These are phyloP conservation scores for Pelecanus crispus DNA, from an alignment of 2,113 vertebrate genomes.

Conservation along the genomic window DNA sequence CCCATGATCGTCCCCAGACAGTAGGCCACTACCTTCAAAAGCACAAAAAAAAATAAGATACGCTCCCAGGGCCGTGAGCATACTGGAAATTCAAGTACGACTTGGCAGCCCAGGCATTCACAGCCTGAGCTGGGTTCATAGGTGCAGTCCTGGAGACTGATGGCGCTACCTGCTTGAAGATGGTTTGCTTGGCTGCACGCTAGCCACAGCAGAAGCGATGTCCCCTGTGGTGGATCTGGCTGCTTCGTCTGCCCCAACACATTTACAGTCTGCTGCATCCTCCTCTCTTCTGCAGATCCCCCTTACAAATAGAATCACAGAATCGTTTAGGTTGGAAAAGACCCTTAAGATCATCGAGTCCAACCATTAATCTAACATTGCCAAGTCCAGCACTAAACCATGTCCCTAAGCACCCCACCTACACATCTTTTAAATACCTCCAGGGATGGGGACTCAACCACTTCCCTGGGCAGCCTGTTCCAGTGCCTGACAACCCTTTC, in stretches of 20 bases:
- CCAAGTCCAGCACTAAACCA: too few relatives aligned
- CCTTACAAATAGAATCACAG: too few relatives aligned
- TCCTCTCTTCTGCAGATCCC: background rate
- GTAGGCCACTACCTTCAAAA: background rate
- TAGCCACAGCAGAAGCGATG: background rate
- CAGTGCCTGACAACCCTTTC: too few relatives aligned
- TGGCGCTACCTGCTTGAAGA: background rate
- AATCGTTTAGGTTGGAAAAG: too few relatives aligned
- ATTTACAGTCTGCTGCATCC: background rate
- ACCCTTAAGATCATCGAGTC: too few relatives aligned
- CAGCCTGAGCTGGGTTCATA: background rate
- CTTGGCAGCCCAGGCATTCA: background rate
- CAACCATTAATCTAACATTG: too few relatives aligned
- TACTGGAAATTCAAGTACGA: background rate
- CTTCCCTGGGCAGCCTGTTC: too few relatives aligned
- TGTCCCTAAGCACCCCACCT: too few relatives aligned
- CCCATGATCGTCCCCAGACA: background rate
- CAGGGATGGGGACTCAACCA: too few relatives aligned
- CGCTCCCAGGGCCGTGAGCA: background rate
- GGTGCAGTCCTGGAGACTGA: background rate
- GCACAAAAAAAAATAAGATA: background rate
- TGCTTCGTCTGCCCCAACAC: background rate
- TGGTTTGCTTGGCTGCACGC: accelerated
- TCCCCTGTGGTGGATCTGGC: background rate
- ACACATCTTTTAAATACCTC: too few relatives aligned